Evolutionary conservation across 1,140 invertebrate genomes (phyloP).

Genomic region (Copidosoma floridanum): DNA sequence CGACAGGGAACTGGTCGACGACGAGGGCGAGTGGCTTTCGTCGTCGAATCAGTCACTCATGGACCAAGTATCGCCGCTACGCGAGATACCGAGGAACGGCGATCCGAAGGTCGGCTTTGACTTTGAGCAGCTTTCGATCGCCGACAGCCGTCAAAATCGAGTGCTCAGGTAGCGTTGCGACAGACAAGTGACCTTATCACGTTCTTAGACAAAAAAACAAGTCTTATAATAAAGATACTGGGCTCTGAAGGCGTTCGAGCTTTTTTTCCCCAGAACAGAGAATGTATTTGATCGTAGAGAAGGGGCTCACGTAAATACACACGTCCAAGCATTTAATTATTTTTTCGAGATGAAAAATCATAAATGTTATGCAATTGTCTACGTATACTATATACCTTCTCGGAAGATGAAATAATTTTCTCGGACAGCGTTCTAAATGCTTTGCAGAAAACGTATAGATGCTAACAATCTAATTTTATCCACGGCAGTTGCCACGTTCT

Average conservation of each 20-base stretch:
- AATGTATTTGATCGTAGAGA: too few species aligned
- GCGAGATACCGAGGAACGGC: slow-evolving; percentile 29
- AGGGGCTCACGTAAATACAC: too few species aligned
- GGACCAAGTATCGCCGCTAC: slow-evolving; percentile 42
- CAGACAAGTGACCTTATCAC: neutral
- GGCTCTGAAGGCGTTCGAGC: too few species aligned
- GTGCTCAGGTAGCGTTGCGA: slow-evolving; percentile 43
- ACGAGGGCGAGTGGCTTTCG: neutral
- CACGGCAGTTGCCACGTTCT: slow-evolving; percentile 2
- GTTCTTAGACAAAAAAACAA: too few species aligned
- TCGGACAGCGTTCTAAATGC: neutral
- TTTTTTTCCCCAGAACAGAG: too few species aligned
- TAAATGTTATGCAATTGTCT: too few species aligned
- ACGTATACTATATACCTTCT: too few species aligned
- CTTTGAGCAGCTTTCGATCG: slow-evolving; percentile 35
- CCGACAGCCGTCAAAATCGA: slow-evolving; percentile 36
- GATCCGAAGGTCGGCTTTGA: slow-evolving; percentile 37
- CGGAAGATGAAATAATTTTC: neutral
- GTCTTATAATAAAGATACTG: too few species aligned
- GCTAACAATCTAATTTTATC: slow-evolving; percentile 12
- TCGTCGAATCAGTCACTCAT: neutral
- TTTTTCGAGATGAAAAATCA: too few species aligned
- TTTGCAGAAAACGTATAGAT: neutral
- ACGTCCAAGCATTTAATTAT: too few species aligned
- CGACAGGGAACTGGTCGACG: neutral